A percentile compares a stretch with the other conserved stretches of the same genome.
phyloP scores from a whole-genome alignment of 1,140 invertebrate genomes.

The Argopecten irradians region DNA sequence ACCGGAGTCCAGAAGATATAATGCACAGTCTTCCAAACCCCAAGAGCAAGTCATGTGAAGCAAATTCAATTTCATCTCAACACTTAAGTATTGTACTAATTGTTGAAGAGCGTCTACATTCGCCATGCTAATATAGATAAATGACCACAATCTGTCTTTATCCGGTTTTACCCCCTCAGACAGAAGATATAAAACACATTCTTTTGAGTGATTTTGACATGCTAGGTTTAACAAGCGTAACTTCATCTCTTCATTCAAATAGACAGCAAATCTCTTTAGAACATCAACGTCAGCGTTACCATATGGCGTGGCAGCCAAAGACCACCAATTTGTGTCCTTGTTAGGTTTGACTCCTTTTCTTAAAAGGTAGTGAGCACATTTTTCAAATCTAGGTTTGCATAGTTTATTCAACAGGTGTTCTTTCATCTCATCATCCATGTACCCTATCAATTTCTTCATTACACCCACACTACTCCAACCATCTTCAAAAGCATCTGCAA shows the following conservation, averaged over 20 bases:
- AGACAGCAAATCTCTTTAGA: background rate
- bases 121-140: too few species aligned
- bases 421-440: background rate
- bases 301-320: background rate
- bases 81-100: too few species aligned
- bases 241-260: background rate
- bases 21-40: background rate
- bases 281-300: background rate
- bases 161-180: too few species aligned
- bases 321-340: background rate
- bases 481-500: too few species aligned
- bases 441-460: too few species aligned
- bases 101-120: too few species aligned
- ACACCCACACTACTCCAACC: too few species aligned
- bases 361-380: background rate
- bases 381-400: background rate
- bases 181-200: too few species aligned
- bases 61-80: background rate
- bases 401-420: background rate
- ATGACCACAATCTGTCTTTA: too few species aligned
- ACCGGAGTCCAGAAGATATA: background rate
- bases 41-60: background rate
- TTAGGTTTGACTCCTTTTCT: background rate
- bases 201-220: too few species aligned
- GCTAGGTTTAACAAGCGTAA: too few species aligned